Conservation (phyloP, 2,888 invertebrate genomes). For the Malacosoma neustria region DNA sequence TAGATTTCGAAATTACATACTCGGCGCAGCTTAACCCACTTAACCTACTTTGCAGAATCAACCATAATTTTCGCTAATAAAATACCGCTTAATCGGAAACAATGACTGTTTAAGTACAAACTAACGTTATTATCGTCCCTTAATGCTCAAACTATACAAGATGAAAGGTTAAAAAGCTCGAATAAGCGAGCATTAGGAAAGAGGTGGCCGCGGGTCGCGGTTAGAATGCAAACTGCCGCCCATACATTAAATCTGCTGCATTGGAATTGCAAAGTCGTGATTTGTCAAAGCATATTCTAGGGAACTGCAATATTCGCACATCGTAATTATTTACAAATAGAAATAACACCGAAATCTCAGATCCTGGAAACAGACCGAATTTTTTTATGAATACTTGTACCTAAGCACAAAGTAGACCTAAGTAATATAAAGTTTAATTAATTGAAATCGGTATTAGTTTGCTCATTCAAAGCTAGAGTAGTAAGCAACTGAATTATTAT, state of each 20-base stretch:
- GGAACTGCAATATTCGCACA: conserved; percentile 73
- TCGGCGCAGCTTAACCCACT: too few relatives aligned
- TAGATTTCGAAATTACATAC: too few relatives aligned
- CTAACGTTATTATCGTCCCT: conserved; percentile 62
- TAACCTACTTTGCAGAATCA: not conserved
- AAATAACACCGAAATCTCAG: conserved; percentile 64
- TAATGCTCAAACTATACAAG: conserved; percentile 63
- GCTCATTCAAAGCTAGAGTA: too few relatives aligned
- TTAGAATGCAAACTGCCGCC: conserved; percentile 75
- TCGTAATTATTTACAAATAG: conserved; percentile 71
- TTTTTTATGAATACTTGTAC: too few relatives aligned
- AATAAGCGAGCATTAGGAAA: conserved; percentile 75
- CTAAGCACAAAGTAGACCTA: too few relatives aligned
- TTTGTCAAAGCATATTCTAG: conserved; percentile 75
- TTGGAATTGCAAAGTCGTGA: conserved; percentile 75
- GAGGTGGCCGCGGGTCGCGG: conserved; percentile 73
- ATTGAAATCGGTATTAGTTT: too few relatives aligned
- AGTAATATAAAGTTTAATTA: too few relatives aligned
- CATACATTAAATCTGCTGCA: conserved; percentile 74
- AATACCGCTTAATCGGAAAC: conserved; percentile 37
- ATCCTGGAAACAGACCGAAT: too few relatives aligned
- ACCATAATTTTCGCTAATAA: conserved; percentile 1
- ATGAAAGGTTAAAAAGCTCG: conserved; percentile 75
- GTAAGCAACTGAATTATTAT: too few relatives aligned
- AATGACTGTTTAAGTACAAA: conserved; percentile 49